These are phyloP conservation scores for Epinotia bilunana DNA, from an alignment of 2,888 invertebrate species.

Conservation along the genomic window DNA sequence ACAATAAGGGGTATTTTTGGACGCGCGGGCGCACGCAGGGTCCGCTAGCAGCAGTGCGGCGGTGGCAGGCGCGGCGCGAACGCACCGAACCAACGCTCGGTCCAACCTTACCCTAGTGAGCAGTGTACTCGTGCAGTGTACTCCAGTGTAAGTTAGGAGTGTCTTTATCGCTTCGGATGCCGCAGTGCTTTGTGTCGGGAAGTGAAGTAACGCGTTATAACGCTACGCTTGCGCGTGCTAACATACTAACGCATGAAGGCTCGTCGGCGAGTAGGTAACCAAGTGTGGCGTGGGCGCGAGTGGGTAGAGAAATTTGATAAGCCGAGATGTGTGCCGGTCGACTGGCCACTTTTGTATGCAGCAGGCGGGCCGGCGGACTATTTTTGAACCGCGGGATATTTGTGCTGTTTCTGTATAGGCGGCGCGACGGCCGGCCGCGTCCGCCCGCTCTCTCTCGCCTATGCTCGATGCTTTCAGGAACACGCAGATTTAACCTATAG, in stretches of 20 bases:
- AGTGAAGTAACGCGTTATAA: conserved; percentile 60
- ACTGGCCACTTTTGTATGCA: conserved; percentile 82
- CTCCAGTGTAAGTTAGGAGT: conserved; percentile 75
- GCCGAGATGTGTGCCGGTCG: conserved; percentile 66
- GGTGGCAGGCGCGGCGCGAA: conserved; percentile 66
- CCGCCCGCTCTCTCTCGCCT: conserved; percentile 49
- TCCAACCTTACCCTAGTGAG: conserved; percentile 52
- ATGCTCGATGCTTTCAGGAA: conserved; percentile 44
- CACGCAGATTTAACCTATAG: neutral
- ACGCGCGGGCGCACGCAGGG: conserved; percentile 64
- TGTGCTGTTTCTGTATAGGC: conserved; percentile 61
- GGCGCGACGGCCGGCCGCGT: conserved; percentile 52
- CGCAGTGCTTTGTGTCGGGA: conserved; percentile 57
- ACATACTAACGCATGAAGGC: conserved; percentile 78
- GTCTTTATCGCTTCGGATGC: conserved; percentile 72
- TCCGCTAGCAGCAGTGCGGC: conserved; percentile 65
- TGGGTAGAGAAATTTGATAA: conserved; percentile 84
- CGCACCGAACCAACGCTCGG: conserved; percentile 59
- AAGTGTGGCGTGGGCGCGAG: conserved; percentile 66
- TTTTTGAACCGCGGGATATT: conserved; percentile 71
- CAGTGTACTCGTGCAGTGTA: conserved; percentile 61
- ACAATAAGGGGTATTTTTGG: conserved; percentile 81
- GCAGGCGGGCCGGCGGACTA: conserved; percentile 69
- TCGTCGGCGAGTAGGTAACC: conserved; percentile 34
- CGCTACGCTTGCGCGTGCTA: conserved; percentile 68